Base-by-base conservation (phyloP, 2,888 invertebrate species). In the Gari tellinella region DNA sequence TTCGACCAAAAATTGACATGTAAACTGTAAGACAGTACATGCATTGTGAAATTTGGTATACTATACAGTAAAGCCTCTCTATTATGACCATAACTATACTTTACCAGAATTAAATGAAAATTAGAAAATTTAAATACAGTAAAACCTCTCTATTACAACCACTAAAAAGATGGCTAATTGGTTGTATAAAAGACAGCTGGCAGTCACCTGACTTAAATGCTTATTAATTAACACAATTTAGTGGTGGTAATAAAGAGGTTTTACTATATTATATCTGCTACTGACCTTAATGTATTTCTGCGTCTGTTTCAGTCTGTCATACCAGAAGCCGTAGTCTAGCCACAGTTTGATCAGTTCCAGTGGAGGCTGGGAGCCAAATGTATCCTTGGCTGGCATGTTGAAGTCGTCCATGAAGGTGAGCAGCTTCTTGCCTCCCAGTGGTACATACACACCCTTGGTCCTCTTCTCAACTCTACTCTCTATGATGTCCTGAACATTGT, bases 351-450 rank as follows among this genome's bases (percentile, higher is more conserved):
- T 93, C 52, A 97, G 93, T 91, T 97, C 97, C 8, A 97, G 92
- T 0, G 97, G 96, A 5, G 97, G 97, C 91, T 97, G 97, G 0
- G 97, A 96, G 0, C 97, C 97, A 89, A 96, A 97, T 15, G 94
- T 94, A 88, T 97, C 97, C 81, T 96, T 96, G 8, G 95, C 96
- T 0, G 97, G 97, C 97, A 97, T 97, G 93, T 97, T 97, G 86
- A 97, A 95, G 90, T 97, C 97, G 90, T 97, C 97, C 94, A 97
- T 94, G 90, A 97, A 97, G 10, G 95, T 94, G 67, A 97, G 94
- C 94, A 97, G 94, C 80, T 93, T 95, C 93, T 97, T 97, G 89
- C 96, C 92, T 80, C 95, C 96, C 25, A 95, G 93, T 0, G 97
- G 97, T 1, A 95, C 95, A 88, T 94, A 97, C 69, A 95, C 94